phyloP scores from a whole-genome alignment of 1,140 invertebrate species.

The Bilobella aurantiaca region DNA sequence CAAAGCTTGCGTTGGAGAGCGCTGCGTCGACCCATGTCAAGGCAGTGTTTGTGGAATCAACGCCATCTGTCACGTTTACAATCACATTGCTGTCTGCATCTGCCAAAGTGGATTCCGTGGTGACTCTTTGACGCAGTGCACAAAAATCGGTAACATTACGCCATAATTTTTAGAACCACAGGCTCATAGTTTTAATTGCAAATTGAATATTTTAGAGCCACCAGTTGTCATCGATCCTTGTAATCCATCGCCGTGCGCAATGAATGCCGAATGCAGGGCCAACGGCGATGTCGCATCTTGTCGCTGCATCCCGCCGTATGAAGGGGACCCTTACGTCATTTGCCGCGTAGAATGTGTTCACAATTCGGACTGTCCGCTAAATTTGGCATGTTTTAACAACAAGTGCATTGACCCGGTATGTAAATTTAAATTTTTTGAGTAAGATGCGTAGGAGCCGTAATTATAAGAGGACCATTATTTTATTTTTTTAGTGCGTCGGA shows the following conservation, averaged over 20 bases:
- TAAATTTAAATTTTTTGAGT: slow-evolving; percentile 32
- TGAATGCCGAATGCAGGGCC: slow-evolving; percentile 46
- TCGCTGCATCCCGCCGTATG: neutral
- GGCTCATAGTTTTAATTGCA: neutral
- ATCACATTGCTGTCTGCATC: slow-evolving; percentile 58
- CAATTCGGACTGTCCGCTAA: slow-evolving; percentile 61
- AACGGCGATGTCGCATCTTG: neutral
- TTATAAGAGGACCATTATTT: neutral
- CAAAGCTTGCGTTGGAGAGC: slow-evolving; percentile 55
- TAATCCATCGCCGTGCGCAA: slow-evolving; percentile 34
- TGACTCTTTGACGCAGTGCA: slow-evolving; percentile 41
- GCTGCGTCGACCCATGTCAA: slow-evolving; percentile 62
- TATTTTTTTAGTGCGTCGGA: neutral
- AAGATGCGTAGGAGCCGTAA: neutral
- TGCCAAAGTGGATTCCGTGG: slow-evolving; percentile 60
- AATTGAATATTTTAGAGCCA: neutral
- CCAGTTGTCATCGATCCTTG: slow-evolving; percentile 36
- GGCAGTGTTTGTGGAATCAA: slow-evolving; percentile 32
- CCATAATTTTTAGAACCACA: neutral
- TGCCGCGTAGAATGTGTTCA: slow-evolving; percentile 55
- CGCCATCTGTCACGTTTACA: slow-evolving; percentile 49
- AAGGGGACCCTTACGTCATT: slow-evolving; percentile 34
- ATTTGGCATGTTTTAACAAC: slow-evolving; percentile 67
- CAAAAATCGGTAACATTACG: neutral
- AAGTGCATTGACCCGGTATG: slow-evolving; percentile 72